Conservation (phyloP, 2,888 invertebrate genomes). For the Dolomedes plantarius region DNA sequence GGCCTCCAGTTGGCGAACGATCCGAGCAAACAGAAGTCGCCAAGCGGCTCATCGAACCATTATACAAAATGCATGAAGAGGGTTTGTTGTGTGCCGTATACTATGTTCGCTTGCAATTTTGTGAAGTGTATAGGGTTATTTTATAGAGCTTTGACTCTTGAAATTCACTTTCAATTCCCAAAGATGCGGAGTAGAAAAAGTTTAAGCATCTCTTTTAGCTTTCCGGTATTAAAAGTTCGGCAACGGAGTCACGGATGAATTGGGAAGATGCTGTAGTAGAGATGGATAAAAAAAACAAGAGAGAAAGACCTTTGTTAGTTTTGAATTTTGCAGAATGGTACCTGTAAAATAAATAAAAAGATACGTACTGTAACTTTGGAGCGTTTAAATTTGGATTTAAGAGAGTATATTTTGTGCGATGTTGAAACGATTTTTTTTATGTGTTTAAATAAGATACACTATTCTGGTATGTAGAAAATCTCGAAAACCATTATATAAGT, state of each 20-base stretch:
- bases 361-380: too few species aligned
- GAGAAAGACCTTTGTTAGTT: too few species aligned
- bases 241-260: neutral
- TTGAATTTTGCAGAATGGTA: too few species aligned
- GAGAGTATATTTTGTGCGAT: too few species aligned
- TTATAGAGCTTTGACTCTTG: conserved; percentile 64
- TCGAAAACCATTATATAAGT: too few species aligned
- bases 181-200: conserved; percentile 28
- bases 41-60: conserved; percentile 39
- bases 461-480: too few species aligned
- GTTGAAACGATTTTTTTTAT: too few species aligned
- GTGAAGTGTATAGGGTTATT: conserved; percentile 71
- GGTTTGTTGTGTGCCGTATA: conserved; percentile 25
- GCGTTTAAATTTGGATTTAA: too few species aligned
- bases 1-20: conserved; percentile 47
- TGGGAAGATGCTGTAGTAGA: too few species aligned
- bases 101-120: conserved; percentile 62
- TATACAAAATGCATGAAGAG: conserved; percentile 65
- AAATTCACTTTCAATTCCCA: conserved; percentile 59
- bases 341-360: too few species aligned
- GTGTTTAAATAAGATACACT: too few species aligned
- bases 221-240: conserved; percentile 19
- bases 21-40: neutral
- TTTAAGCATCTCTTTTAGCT: conserved; percentile 11
- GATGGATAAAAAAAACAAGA: too few species aligned